Conservation (phyloP, 92 coral and sea anemone species). For the Epizoanthus scotinus region DNA sequence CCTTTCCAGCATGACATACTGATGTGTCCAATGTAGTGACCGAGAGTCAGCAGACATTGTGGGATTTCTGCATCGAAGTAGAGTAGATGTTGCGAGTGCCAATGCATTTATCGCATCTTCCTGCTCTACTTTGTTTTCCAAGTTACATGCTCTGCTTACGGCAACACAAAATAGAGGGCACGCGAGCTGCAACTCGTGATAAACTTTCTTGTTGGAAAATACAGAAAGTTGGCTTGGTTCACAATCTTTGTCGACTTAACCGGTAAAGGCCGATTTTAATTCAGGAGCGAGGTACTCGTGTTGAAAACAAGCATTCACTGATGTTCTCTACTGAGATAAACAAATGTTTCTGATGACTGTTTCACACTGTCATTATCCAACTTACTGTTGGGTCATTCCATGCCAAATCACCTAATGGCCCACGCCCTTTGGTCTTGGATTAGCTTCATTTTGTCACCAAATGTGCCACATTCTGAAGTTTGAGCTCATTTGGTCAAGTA, state of each 20-base stretch:
- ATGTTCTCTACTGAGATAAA: conserved; percentile 37
- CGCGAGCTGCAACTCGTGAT: conserved; percentile 38
- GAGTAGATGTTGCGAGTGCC: conserved; percentile 52
- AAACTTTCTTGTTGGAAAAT: conserved; percentile 46
- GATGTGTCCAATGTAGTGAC: conserved; percentile 26
- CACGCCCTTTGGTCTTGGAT: too few species aligned
- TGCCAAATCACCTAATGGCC: too few species aligned
- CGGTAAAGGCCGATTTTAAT: conserved; percentile 12
- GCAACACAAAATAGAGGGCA: conserved; percentile 49
- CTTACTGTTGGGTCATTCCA: too few species aligned
- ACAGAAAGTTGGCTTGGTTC: conserved; percentile 51
- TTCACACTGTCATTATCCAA: conserved; percentile 28
- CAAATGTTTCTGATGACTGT: conserved; percentile 22
- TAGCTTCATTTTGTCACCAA: too few species aligned
- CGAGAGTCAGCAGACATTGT: too few species aligned
- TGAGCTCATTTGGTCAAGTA: too few species aligned
- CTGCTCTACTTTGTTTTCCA: background rate
- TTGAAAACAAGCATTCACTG: conserved; percentile 27
- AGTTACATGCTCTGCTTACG: conserved; percentile 29
- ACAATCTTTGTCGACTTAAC: conserved; percentile 11
- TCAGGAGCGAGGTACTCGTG: conserved; percentile 48
- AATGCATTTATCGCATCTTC: conserved; percentile 27
- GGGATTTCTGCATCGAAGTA: conserved; percentile 57
- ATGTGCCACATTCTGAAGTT: too few species aligned
- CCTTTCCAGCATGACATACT: background rate